These are phyloP conservation scores for Iselma pallidipennis DNA, from an alignment of 2,888 invertebrate genomes.

Conservation along the genomic window DNA sequence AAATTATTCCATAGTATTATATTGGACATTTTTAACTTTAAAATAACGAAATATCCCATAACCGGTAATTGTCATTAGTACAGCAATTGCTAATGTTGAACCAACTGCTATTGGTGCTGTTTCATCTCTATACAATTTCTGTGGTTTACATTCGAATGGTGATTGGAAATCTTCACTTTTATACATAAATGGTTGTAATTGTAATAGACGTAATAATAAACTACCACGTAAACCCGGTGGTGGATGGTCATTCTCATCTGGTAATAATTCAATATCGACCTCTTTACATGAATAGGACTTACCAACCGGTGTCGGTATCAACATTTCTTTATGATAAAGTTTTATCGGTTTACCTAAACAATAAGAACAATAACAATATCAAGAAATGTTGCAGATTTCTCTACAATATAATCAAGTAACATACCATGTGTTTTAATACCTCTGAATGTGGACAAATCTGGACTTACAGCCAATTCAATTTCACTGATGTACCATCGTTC, in stretches of 20 bases:
- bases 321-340: constrained; percentile 60
- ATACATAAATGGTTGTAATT: constrained; percentile 86
- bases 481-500: constrained; percentile 87
- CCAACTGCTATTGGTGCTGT: constrained; percentile 84
- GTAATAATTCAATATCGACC: constrained; percentile 65
- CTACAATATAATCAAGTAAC: constrained; percentile 42
- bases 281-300: constrained; percentile 81
- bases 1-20: constrained; percentile 90
- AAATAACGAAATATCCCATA: constrained; percentile 86
- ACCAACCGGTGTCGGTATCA: constrained; percentile 86
- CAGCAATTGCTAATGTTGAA: constrained; percentile 80
- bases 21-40: constrained; percentile 88
- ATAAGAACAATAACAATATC: neutral
- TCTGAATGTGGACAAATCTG: constrained; percentile 48
- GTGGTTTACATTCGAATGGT: constrained; percentile 68
- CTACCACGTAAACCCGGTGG: constrained; percentile 49
- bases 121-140: constrained; percentile 70
- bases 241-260: constrained; percentile 51
- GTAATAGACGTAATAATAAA: constrained; percentile 46
- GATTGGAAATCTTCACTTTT: constrained; percentile 74
- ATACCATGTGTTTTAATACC: constrained; percentile 49
- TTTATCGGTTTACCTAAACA: constrained; percentile 47
- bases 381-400: constrained; percentile 42
- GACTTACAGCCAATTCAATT: constrained; percentile 75
- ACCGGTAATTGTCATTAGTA: constrained; percentile 78